phyloP scores from a whole-genome alignment of 2,888 invertebrate species.

The Himalopsyche tibetana region DNA sequence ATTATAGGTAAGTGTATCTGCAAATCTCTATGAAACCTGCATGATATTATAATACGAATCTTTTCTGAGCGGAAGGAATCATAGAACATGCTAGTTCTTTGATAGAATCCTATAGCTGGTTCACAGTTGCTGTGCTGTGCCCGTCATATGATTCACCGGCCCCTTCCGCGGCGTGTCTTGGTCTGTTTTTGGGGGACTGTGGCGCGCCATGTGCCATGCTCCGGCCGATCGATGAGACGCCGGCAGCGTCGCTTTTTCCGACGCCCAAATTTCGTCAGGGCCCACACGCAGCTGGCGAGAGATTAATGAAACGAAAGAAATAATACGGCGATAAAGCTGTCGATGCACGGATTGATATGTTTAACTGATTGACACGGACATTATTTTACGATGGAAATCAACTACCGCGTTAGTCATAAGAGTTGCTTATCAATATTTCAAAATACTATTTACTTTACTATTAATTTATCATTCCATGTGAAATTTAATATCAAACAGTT shows the following conservation, averaged over 20 bases:
- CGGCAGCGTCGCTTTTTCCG: conserved; percentile 28
- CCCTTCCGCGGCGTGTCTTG: conserved; percentile 1
- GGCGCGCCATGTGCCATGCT: conserved; percentile 31
- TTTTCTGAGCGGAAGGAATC: not conserved
- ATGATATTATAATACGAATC: not conserved
- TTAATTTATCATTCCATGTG: too few species aligned
- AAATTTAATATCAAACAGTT: too few species aligned
- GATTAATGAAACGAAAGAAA: conserved; percentile 22
- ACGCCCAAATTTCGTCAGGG: conserved; percentile 14
- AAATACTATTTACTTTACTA: too few species aligned
- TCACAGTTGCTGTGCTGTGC: not conserved
- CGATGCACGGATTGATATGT: not conserved
- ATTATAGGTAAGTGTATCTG: too few species aligned
- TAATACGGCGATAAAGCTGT: not conserved
- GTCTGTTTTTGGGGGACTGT: conserved; percentile 4
- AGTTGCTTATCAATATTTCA: too few species aligned
- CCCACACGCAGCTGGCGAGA: conserved; percentile 11
- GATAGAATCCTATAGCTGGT: not conserved
- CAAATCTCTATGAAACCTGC: too few species aligned
- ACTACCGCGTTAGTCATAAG: too few species aligned
- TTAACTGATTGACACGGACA: not conserved
- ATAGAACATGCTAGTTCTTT: not conserved
- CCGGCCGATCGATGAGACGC: conserved; percentile 21
- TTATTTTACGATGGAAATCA: too few species aligned
- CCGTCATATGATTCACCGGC: conserved; percentile 11